Conservation (phyloP, 2,113 vertebrate genomes). For the Coracopsis vasa region DNA sequence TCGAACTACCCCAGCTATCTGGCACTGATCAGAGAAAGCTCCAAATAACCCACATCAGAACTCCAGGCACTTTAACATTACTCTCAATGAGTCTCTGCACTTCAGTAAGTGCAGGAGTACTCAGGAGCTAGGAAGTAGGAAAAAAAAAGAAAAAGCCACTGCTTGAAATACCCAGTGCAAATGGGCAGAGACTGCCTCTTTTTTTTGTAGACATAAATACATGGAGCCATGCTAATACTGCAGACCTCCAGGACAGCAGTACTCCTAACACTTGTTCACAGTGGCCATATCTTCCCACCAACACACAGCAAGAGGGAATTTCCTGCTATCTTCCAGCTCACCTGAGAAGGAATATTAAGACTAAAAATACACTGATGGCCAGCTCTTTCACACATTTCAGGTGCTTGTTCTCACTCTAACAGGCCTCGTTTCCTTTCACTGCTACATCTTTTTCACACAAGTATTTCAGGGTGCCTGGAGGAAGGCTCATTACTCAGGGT, state of each 20-base stretch:
- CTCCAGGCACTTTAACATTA: neutral
- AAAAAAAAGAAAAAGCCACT: neutral
- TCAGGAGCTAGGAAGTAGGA: rapidly evolving
- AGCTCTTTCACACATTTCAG: neutral
- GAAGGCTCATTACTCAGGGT: neutral
- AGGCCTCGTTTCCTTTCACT: neutral
- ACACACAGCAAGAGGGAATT: neutral
- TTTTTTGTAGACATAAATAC: neutral
- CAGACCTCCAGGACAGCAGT: neutral
- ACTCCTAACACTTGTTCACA: neutral
- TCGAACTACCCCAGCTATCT: neutral
- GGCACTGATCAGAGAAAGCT: neutral
- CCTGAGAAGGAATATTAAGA: neutral
- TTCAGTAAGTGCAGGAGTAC: neutral
- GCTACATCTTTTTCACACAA: neutral
- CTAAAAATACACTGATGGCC: neutral
- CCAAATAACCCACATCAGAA: neutral
- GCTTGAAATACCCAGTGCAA: neutral
- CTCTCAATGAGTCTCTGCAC: neutral
- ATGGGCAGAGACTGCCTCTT: neutral
- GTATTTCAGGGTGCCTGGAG: neutral
- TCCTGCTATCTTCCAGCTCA: neutral
- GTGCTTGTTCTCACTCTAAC: neutral
- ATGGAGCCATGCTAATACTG: neutral
- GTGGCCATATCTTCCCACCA: neutral